phyloP scores from a whole-genome alignment of 2,888 invertebrate genomes.

The Hirtodrosophila duncani region DNA sequence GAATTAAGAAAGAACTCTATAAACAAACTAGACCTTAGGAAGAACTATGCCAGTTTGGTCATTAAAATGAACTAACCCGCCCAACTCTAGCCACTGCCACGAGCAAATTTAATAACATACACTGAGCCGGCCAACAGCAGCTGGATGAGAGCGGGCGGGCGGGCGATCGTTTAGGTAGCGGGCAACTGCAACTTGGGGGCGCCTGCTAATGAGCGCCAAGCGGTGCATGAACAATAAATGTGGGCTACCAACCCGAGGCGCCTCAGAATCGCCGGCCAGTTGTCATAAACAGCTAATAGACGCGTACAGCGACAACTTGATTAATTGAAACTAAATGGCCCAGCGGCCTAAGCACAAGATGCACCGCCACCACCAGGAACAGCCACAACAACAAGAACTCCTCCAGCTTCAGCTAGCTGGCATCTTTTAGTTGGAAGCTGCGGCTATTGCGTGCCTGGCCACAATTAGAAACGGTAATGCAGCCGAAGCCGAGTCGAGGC shows the following conservation, averaged over 20 bases:
- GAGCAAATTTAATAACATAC: constrained; percentile 36
- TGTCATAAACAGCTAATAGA: constrained; percentile 71
- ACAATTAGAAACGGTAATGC: constrained; percentile 63
- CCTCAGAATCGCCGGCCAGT: constrained; percentile 2
- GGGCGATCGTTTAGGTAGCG: neutral
- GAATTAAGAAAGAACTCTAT: constrained; percentile 28
- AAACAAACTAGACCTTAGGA: too few relatives aligned
- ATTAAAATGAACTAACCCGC: neutral
- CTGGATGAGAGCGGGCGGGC: neutral
- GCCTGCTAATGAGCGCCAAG: constrained; percentile 58
- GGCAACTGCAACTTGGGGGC: constrained; percentile 50
- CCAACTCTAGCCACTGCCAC: constrained; percentile 55
- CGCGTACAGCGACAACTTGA: constrained; percentile 69
- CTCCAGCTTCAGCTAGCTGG: too few relatives aligned
- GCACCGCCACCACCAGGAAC: constrained; percentile 1
- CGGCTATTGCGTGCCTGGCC: constrained; percentile 46
- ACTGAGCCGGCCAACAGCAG: neutral
- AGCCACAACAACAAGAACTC: constrained; percentile 1
- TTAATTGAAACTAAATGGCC: constrained; percentile 70
- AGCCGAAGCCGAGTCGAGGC: constrained; percentile 4
- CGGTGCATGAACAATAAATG: constrained; percentile 6
- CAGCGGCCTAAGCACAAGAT: constrained; percentile 26
- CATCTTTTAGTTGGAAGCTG: too few relatives aligned
- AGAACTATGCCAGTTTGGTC: too few relatives aligned
- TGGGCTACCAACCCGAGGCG: constrained; percentile 15